Evolutionary conservation across 2,797 vertebrate species (phyloP), one percentile per base, ranked within the genome.

Genomic region (Cyclura pinguis): DNA sequence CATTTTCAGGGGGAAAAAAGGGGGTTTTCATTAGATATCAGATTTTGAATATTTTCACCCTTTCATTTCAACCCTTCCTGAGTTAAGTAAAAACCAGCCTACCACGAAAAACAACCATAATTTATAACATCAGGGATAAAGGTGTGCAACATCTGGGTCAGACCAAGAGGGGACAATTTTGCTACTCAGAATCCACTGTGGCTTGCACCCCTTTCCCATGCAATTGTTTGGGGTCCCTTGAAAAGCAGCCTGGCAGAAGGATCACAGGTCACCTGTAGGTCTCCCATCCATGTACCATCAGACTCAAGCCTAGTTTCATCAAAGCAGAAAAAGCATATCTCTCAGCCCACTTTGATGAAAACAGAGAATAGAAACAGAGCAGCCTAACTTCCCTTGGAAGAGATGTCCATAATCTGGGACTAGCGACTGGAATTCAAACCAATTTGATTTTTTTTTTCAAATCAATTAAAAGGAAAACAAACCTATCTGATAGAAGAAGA

Each of bases 21-120:
- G 42, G 42, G 2, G 38, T 86, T 95, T 91, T 86, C 88, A 93
- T 93, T 90, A 88, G 14, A 89, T 38, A 20, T 87, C 1, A 22
- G 69, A 42, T 74, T 62, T 50, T 4, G 6, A n/a, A 50, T 29
- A 12, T 47, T 64, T n/a, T 7, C 16, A 18, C 12, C 24, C 35
- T 87, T 87, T 78, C 6, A 24, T 69, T 50, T 80, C 6, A 85
- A 38, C 2, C 0, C 29, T 67, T 8, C 29, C 32, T 52, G 3
- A 69, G 47, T 27, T 80, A 69, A 87, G 6, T 20, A 29, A 78
- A 85, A 52, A 52, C 1, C 10, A 32, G 52, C 8, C 32, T 12
- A 16, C n/a, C 35, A 84, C 64, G 7, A 24, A 76, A 27, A 72
- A 35, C 67, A 27, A 20, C 27, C 29, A 35, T 8, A 18, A 64